Evolutionary conservation across 1,140 invertebrate species (phyloP).

Genomic region (Limonius californicus): DNA sequence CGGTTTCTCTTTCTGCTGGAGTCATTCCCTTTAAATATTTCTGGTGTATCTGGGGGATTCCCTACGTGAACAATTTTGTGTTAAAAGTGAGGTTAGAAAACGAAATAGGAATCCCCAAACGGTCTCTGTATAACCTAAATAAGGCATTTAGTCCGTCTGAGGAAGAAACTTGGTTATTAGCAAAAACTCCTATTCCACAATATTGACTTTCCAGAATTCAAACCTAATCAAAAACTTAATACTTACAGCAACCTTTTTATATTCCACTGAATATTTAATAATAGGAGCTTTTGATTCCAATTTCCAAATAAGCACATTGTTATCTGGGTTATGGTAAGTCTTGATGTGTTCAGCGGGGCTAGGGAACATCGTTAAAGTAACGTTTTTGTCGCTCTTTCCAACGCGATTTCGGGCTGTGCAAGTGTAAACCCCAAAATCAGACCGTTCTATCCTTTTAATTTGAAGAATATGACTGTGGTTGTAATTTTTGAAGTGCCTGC

Average conservation of each 20-base stretch:
- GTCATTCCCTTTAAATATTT: no score
- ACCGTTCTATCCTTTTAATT: constrained; percentile 22
- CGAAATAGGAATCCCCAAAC: no score
- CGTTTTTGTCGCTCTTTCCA: constrained; percentile 24
- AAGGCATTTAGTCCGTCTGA: no score
- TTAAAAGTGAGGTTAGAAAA: no score
- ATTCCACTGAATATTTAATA: constrained; percentile 31
- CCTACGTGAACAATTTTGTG: no score
- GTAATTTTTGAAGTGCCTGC: constrained; percentile 15
- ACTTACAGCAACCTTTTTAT: constrained; percentile 39
- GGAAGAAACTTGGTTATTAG: no score
- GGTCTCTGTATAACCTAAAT: no score
- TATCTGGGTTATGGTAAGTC: background rate
- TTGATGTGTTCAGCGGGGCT: constrained; percentile 6
- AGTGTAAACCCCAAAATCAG: constrained; percentile 34
- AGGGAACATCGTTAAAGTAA: constrained; percentile 18
- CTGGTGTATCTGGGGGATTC: no score
- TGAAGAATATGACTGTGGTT: constrained; percentile 27
- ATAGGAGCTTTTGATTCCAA: constrained; percentile 37
- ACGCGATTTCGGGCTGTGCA: constrained; percentile 31
- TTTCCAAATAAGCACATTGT: constrained; percentile 35
- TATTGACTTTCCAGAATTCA: background rate
- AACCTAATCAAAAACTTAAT: background rate
- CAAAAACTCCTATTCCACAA: no score
- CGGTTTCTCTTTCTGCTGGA: no score